Percentiles rank a stretch among this genome's conserved stretches.
Conservation (phyloP, 2,888 invertebrate species). For the Aradus depressus region DNA sequence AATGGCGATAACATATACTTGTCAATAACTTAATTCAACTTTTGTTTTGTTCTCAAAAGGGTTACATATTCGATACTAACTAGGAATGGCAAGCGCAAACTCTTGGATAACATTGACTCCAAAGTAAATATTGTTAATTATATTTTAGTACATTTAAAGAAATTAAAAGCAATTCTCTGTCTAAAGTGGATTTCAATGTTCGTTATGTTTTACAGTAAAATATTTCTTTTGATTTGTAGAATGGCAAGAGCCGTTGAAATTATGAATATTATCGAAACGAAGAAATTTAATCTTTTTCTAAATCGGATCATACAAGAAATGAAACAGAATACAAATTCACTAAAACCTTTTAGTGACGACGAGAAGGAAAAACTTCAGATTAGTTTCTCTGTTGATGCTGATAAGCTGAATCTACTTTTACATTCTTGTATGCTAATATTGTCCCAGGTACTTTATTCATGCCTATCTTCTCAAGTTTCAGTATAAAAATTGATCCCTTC, state of each 20-base stretch:
- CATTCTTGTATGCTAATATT: slow-evolving; percentile 25
- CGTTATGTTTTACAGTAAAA: too few relatives aligned
- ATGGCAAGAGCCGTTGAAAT: slow-evolving; percentile 12
- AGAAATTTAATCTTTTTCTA: slow-evolving; percentile 24
- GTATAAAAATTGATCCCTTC: not conserved
- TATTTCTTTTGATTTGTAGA: slow-evolving; percentile 20
- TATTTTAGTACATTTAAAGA: too few relatives aligned
- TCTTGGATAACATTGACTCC: slow-evolving; percentile 7
- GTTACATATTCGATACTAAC: too few relatives aligned
- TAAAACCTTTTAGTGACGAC: slow-evolving; percentile 26
- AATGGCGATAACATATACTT: too few relatives aligned
- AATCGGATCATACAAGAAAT: slow-evolving; percentile 24
- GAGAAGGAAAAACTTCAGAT: slow-evolving; percentile 26
- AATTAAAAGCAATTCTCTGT: too few relatives aligned
- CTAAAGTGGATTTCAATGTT: too few relatives aligned
- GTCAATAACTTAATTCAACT: too few relatives aligned
- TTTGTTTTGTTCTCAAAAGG: too few relatives aligned
- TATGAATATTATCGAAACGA: slow-evolving; percentile 22
- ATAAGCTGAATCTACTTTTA: slow-evolving; percentile 23
- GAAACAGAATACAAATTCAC: slow-evolving; percentile 20
- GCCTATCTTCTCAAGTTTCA: not conserved
- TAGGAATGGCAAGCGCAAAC: too few relatives aligned
- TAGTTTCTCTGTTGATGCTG: slow-evolving; percentile 15
- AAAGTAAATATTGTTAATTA: slow-evolving; percentile 4
- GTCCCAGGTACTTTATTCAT: slow-evolving; percentile 20